Evolutionary conservation across 2,888 invertebrate genomes (phyloP).

Genomic region (Periphyllus acericola): DNA sequence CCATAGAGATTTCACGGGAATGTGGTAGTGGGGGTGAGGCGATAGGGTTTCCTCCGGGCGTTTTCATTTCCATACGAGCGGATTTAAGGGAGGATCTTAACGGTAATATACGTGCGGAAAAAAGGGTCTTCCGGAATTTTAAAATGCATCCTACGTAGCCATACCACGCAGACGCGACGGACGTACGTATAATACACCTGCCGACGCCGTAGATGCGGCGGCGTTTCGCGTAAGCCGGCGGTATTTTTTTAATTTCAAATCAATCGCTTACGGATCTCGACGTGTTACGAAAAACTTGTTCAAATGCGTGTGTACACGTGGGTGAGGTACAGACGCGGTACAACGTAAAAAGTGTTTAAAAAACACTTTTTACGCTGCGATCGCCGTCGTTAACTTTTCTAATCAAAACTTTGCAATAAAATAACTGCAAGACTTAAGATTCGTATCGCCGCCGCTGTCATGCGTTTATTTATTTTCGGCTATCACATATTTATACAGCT

Average conservation of each 20-base stretch:
- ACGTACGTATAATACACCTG: background rate
- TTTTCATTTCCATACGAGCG: background rate
- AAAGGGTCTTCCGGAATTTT: constrained; percentile 23
- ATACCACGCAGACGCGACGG: background rate
- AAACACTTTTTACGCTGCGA: background rate
- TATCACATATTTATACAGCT: too few species aligned
- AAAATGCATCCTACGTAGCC: constrained; percentile 12
- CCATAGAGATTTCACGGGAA: too few species aligned
- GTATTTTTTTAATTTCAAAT: constrained; percentile 28
- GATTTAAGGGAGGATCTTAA: constrained; percentile 2
- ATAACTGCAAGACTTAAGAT: too few species aligned
- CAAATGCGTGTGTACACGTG: too few species aligned
- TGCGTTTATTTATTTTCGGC: too few species aligned
- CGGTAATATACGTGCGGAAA: background rate
- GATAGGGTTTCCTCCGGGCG: background rate
- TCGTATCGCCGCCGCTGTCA: too few species aligned
- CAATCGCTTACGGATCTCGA: background rate
- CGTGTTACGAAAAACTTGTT: background rate
- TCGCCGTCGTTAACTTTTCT: background rate
- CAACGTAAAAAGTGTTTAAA: background rate
- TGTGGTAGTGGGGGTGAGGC: too few species aligned
- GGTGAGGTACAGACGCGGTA: background rate
- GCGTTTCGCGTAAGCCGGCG: too few species aligned
- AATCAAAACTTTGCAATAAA: constrained; percentile 16
- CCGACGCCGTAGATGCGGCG: too few species aligned